Evolutionary conservation across 2,113 vertebrate genomes (phyloP).

Genomic region (Periophthalmus modestus): DNA sequence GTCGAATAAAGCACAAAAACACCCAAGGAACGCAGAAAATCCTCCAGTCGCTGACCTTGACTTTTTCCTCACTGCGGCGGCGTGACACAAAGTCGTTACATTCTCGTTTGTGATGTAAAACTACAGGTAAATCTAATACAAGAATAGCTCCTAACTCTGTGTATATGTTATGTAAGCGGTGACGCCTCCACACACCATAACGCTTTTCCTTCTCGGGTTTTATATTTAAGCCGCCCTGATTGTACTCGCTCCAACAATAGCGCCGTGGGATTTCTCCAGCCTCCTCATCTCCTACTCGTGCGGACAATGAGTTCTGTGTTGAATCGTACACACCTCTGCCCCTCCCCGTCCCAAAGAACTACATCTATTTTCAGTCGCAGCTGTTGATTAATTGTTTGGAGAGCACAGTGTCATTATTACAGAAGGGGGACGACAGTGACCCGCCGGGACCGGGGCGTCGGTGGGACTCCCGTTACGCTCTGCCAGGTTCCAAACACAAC

Average conservation of each 20-base stretch:
- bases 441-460: constrained; percentile 30
- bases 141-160: background rate
- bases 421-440: constrained; percentile 43
- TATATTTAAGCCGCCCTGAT: constrained; percentile 2
- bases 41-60: background rate
- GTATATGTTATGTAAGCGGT: constrained; percentile 6
- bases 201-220: background rate
- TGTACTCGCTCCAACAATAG: constrained; percentile 23
- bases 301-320: constrained; percentile 31
- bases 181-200: background rate
- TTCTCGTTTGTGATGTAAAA: background rate
- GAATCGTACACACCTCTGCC: constrained; percentile 28
- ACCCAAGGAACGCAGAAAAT: too few species aligned
- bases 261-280: constrained; percentile 1
- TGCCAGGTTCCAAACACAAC: constrained; percentile 39
- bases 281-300: constrained; percentile 23
- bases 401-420: constrained; percentile 53
- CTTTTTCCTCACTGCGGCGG: background rate
- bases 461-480: constrained; percentile 36
- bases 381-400: constrained; percentile 49
- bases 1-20: background rate
- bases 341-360: constrained; percentile 25
- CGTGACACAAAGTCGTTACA: background rate
- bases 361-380: constrained; percentile 45
- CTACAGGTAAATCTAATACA: background rate